Percentiles rank a stretch among this genome's conserved stretches.
phyloP scores from a whole-genome alignment of 92 coral and sea anemone species.

The Palythoa heliodiscus region DNA sequence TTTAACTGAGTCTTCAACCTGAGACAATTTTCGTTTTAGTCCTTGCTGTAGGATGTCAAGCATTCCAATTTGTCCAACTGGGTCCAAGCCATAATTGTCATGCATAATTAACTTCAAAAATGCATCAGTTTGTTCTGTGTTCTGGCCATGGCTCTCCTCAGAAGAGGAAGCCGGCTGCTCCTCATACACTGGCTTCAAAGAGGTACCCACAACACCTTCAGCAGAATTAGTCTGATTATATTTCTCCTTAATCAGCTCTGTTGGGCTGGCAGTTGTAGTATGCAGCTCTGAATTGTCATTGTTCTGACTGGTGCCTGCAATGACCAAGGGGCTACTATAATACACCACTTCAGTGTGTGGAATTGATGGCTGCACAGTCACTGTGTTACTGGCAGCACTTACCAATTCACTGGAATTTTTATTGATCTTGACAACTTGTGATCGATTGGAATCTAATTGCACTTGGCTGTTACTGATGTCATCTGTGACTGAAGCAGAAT shows the following conservation, averaged over 20 bases:
- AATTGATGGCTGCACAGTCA: constrained; percentile 35
- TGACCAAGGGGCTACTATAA: constrained; percentile 20
- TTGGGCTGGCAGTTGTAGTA: constrained; percentile 25
- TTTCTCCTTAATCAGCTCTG: constrained; percentile 2
- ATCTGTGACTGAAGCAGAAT: not conserved
- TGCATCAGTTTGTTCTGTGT: constrained; percentile 33
- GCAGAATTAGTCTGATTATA: constrained; percentile 4
- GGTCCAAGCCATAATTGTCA: constrained; percentile 40
- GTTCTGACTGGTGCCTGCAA: constrained; percentile 16
- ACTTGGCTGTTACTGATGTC: not conserved
- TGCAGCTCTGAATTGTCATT: constrained; percentile 3
- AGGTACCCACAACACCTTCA: not conserved
- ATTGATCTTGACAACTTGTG: not conserved
- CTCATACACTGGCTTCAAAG: not conserved
- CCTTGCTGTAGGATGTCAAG: constrained; percentile 40
- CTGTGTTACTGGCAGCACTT: constrained; percentile 12
- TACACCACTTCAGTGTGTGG: constrained; percentile 34
- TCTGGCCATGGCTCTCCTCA: not conserved
- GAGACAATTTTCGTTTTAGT: constrained; percentile 20
- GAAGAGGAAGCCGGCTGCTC: constrained; percentile 11
- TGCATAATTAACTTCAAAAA: constrained; percentile 31
- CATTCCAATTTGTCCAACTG: constrained; percentile 41
- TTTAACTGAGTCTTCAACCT: constrained; percentile 34
- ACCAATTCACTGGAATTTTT: constrained; percentile 2
- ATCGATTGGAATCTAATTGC: not conserved